Base-by-base conservation (phyloP, 2,113 vertebrate species). In the Triplophysa rosa region DNA sequence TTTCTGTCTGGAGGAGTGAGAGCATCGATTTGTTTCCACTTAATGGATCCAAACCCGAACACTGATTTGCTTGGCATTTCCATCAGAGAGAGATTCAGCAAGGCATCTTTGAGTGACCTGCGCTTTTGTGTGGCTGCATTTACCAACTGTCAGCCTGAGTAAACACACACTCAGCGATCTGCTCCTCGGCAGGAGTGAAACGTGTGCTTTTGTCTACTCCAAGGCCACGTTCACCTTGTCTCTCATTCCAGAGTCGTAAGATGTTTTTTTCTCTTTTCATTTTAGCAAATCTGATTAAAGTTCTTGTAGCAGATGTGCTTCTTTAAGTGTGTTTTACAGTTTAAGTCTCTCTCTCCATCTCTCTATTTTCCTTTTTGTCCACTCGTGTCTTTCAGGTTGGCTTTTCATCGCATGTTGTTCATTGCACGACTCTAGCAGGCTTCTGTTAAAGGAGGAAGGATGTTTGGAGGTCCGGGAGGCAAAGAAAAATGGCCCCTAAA, bases 161-260 rank as follows among this genome's bases (percentile, higher is more conserved):
- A 56, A 70, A 70, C 49, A 54, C 23, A 29, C 8, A 52, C 49
- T 52, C 49, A 5, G 49, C 16, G 49, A 52, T 52, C 16, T 52
- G 8, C 42, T 67, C 11, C 40, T 67, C n/a, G 23, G 7, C 13
- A 52, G 13, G 21, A 52, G 45, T 52, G 14, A 52, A 54, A 29
- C 0, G 2, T 11, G 49, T 13, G 26, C 49, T 56, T 70, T n/a
- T 13, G 67, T 56, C 26, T 8, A 37, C 33, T 10, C 68, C 68
- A 70, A 70, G 68, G 26, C 67, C 49, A 56, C 47, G 68, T 37
- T 52, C 68, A 56, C 47, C 49, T 56, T 19, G 17, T 11, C 68
- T n/a, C 17, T 16, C 24, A 33, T 16, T 8, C 16, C 4, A 12
- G 11, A 52, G 13, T 19, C 6, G 16, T 45, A n/a, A 29, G 8